phyloP scores from a whole-genome alignment of 2,797 vertebrate genomes.

The Acanthurus leucopareius region DNA sequence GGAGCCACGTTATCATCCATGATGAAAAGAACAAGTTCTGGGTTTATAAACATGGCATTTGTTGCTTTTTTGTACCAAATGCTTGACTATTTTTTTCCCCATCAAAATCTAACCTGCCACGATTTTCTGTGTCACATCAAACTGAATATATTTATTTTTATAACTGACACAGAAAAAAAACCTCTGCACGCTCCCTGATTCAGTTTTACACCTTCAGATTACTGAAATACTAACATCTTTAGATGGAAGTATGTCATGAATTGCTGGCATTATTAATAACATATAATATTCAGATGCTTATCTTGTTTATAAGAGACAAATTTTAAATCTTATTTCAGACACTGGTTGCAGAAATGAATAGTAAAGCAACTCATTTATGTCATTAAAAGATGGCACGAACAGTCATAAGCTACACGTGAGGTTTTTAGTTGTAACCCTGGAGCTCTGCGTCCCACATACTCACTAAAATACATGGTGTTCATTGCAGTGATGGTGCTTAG shows the following conservation, averaged over 20 bases:
- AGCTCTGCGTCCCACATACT: constrained; percentile 3
- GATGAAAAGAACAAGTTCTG: constrained; percentile 21
- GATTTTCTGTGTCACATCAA: constrained; percentile 49
- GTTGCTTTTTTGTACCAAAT: constrained; percentile 56
- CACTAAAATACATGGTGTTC: constrained; percentile 15
- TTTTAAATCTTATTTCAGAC: constrained; percentile 68
- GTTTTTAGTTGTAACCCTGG: constrained; percentile 29
- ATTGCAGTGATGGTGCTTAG: constrained; percentile 25
- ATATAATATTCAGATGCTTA: constrained; percentile 75
- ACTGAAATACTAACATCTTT: constrained; percentile 14
- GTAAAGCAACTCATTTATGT: constrained; percentile 19
- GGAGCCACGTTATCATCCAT: constrained; percentile 29
- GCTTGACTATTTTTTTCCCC: constrained; percentile 23
- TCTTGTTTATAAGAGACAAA: constrained; percentile 68
- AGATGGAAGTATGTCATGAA: constrained; percentile 46
- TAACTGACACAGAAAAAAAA: constrained; percentile 57
- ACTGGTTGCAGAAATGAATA: constrained; percentile 67
- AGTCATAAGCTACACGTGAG: constrained; percentile 52
- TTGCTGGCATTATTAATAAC: constrained; percentile 56
- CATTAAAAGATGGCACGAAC: constrained; percentile 17
- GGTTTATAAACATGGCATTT: constrained; percentile 33
- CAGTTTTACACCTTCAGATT: constrained; percentile 34
- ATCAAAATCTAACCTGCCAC: constrained; percentile 18
- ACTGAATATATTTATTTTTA: constrained; percentile 72
- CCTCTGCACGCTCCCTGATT: constrained; percentile 22